Base-by-base conservation (phyloP, 2,888 invertebrate species). In the Deroplatys truncata region DNA sequence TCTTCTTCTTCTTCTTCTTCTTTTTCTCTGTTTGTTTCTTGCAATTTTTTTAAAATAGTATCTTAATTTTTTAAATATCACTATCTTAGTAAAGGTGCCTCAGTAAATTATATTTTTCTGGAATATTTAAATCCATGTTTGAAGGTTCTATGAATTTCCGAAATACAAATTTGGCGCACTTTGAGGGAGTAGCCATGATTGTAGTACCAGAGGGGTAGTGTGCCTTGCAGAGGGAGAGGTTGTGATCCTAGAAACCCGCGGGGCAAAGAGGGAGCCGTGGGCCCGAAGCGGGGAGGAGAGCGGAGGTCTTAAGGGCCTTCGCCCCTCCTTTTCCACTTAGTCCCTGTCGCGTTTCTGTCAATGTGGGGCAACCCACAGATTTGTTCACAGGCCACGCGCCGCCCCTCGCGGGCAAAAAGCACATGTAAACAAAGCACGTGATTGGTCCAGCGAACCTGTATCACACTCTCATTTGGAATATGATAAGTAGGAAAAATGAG, bases 301-400 rank as follows among this genome's bases (percentile, higher is more conserved):
- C 87, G 83, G 89, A 85, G 89, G 88, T 84, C 88, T 88, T 88
- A 84, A 84, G 88, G 88, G 84, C 92, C 91, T 92, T 91, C 91
- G 93, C 93, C 93, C 94, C 94, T 93, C 94, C 94, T 94, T 92
- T 86, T 84, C 43, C 93, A 93, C 93, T 94, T 94, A 93, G 93
- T 94, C 92, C 91, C 92, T 93, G 93, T 94, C 93, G 93, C 93
- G 92, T 92, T 92, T 92, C 92, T 93, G 93, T 94, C 93, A 93
- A 93, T 92, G 92, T 92, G 92, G 93, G 92, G 92, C 94, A 92
- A 93, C 94, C 94, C 93, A 92, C 92, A 93, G 92, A 87, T 87
- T 87, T 87, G 87, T 87, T 86, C 87, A 82, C 82, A 28, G 35
- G 83, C 29, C 89, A 84, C 85, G 89, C 89, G 92, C 92, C 93